These are phyloP conservation scores for Drosophila mayaguana DNA, from an alignment of 2,888 invertebrate species.

Conservation along the genomic window DNA sequence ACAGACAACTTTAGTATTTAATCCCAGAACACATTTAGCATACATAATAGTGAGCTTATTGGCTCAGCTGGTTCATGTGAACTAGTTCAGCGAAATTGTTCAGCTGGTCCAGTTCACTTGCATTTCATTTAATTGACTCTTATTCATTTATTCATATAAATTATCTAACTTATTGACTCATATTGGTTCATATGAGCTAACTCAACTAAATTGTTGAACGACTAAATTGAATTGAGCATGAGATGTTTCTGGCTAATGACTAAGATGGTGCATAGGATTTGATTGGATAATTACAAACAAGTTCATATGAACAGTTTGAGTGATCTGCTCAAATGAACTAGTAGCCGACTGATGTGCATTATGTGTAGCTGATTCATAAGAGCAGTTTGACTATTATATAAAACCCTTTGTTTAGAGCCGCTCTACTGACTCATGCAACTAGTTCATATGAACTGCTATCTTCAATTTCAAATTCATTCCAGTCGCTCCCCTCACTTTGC, in stretches of 20 bases:
- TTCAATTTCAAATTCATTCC: not conserved
- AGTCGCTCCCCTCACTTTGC: not conserved
- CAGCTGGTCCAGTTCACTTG: too few relatives aligned
- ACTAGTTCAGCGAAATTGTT: not conserved
- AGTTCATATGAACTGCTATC: conserved; percentile 2
- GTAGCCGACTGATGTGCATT: too few relatives aligned
- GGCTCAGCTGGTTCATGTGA: not conserved
- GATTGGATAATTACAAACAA: too few relatives aligned
- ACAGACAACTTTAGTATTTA: not conserved
- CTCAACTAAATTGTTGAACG: too few relatives aligned
- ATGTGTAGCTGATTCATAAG: too few relatives aligned
- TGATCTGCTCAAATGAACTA: too few relatives aligned
- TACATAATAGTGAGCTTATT: not conserved
- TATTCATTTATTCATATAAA: not conserved
- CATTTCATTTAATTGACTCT: too few relatives aligned
- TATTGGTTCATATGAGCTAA: not conserved
- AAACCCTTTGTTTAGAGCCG: too few relatives aligned
- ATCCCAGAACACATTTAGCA: not conserved
- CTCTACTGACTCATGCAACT: not conserved
- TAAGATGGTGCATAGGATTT: not conserved
- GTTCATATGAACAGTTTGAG: too few relatives aligned
- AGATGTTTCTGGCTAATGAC: not conserved
- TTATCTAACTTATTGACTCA: not conserved
- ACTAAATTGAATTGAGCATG: too few relatives aligned
- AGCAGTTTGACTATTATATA: too few relatives aligned